phyloP scores from a whole-genome alignment of 1,140 invertebrate genomes.

The Drosophila orena region DNA sequence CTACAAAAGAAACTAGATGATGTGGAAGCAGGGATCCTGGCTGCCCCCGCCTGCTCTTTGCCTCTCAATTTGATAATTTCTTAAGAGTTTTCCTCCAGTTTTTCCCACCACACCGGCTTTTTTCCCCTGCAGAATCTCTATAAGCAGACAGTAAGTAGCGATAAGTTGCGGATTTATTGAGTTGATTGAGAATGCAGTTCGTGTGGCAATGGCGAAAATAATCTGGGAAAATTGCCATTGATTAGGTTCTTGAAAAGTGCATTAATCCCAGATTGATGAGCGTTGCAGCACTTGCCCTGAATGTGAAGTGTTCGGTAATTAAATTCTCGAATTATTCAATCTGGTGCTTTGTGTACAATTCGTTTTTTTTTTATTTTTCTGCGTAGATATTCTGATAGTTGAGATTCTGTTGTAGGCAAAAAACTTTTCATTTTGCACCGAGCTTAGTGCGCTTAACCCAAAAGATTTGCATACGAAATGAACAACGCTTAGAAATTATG shows the following conservation, averaged over 20 bases:
- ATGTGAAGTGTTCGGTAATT: conserved; percentile 13
- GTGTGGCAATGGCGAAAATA: conserved; percentile 17
- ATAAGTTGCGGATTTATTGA: conserved; percentile 59
- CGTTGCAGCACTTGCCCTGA: not conserved
- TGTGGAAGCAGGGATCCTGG: conserved; percentile 27
- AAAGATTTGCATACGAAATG: conserved; percentile 78
- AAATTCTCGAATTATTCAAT: conserved; percentile 10
- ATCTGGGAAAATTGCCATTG: conserved; percentile 7
- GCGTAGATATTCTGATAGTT: too few species aligned
- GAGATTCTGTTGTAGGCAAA: not conserved
- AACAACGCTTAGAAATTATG: conserved; percentile 73
- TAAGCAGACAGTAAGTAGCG: conserved; percentile 52
- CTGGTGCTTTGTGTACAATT: too few species aligned
- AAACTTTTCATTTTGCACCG: conserved; percentile 12
- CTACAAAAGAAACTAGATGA: conserved; percentile 51
- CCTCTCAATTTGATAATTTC: conserved; percentile 73
- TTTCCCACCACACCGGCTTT: not conserved
- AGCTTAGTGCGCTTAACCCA: conserved; percentile 30
- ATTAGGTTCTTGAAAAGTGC: conserved; percentile 19
- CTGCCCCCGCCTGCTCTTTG: conserved; percentile 20
- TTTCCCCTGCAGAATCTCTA: not conserved
- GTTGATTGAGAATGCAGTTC: conserved; percentile 39
- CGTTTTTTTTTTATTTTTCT: not conserved
- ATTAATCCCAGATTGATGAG: conserved; percentile 27
- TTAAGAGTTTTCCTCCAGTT: conserved; percentile 48